These are phyloP conservation scores for Sminthurinus signatus DNA, from an alignment of 1,140 invertebrate species.

Conservation along the genomic window DNA sequence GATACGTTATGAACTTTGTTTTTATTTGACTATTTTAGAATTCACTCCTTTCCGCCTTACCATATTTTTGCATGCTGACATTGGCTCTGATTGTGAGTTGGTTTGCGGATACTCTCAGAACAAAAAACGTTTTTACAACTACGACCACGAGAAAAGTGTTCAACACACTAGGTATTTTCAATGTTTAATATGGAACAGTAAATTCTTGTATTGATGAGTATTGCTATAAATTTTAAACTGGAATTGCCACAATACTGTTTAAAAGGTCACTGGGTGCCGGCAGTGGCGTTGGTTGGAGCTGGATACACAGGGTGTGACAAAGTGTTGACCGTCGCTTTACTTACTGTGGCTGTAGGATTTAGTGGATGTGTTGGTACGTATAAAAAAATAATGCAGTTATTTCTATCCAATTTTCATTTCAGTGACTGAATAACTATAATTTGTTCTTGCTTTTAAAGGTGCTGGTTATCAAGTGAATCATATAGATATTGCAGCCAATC, in stretches of 20 bases:
- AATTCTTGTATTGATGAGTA: neutral
- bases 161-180: conserved; percentile 58
- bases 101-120: conserved; percentile 61
- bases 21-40: conserved; percentile 46
- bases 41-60: conserved; percentile 60
- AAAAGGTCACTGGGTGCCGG: conserved; percentile 64
- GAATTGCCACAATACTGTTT: neutral
- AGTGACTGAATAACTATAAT: too few relatives aligned
- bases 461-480: conserved; percentile 50
- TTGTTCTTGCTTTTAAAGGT: too few relatives aligned
- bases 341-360: conserved; percentile 48
- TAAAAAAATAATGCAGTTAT: too few relatives aligned
- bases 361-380: conserved; percentile 46
- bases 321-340: conserved; percentile 47
- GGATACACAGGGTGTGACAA: conserved; percentile 71
- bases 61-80: conserved; percentile 67
- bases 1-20: neutral
- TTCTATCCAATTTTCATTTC: too few relatives aligned
- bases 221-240: neutral
- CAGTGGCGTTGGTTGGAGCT: conserved; percentile 69
- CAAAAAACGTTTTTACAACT: conserved; percentile 49
- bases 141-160: conserved; percentile 63
- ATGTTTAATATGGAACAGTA: conserved; percentile 1
- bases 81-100: conserved; percentile 59
- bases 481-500: conserved; percentile 52